Conservation (phyloP, 1,140 invertebrate species). For the Leptonema lineaticorne region DNA sequence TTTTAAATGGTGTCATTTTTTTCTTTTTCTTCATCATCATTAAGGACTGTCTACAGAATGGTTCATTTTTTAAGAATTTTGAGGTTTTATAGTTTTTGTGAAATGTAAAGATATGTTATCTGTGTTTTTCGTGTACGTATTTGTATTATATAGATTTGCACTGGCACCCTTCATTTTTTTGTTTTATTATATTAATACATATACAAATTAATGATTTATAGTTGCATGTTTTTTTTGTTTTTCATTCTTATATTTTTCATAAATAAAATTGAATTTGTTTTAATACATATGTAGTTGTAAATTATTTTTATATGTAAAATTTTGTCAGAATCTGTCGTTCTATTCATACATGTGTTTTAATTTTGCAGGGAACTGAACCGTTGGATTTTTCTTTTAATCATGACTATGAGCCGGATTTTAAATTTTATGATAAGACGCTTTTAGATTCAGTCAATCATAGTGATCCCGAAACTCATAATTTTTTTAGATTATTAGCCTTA, state of each 20-base stretch:
- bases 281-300: too few species aligned
- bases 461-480: slow-evolving; percentile 75
- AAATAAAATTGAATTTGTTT: neutral
- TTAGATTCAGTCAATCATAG: slow-evolving; percentile 78
- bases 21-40: too few species aligned
- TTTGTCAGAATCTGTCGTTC: too few species aligned
- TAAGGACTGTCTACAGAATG: too few species aligned
- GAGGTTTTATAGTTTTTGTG: too few species aligned
- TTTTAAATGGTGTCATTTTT: neutral
- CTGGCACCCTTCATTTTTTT: slow-evolving; percentile 6
- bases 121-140: neutral
- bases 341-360: slow-evolving; percentile 24
- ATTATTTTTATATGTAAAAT: too few species aligned
- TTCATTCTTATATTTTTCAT: neutral
- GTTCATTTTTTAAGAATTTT: too few species aligned
- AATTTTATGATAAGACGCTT: slow-evolving; percentile 88
- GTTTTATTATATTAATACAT: neutral
- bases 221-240: neutral
- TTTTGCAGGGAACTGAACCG: slow-evolving; percentile 69
- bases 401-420: slow-evolving; percentile 88
- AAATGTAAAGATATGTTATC: neutral
- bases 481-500: slow-evolving; percentile 84
- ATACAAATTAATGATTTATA: neutral
- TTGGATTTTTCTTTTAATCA: slow-evolving; percentile 94
- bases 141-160: slow-evolving; percentile 11